Conservation (phyloP, 2,113 vertebrate species). For the Athene noctua region DNA sequence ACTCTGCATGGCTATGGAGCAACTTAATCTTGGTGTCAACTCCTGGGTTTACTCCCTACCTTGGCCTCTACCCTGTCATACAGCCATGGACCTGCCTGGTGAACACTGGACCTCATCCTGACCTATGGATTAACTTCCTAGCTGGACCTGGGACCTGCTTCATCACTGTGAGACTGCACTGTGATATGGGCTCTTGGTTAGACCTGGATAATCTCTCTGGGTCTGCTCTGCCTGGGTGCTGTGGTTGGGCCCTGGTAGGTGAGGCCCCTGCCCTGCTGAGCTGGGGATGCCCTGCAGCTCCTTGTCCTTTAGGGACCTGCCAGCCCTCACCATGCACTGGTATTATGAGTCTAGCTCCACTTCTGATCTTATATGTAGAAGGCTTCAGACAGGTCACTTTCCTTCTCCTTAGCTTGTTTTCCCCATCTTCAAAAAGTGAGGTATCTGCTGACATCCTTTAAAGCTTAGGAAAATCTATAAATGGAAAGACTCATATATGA, state of each 20-base stretch:
- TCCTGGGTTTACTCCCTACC: neutral
- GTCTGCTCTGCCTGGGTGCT: neutral
- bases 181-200: neutral
- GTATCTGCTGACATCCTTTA: neutral
- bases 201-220: neutral
- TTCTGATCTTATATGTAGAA: neutral
- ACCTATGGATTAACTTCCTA: neutral
- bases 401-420: neutral
- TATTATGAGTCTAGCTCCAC: accelerated
- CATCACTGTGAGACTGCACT: accelerated
- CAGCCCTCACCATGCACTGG: accelerated
- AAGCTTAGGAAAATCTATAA: neutral
- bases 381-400: neutral
- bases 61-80: neutral
- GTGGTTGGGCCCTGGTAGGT: neutral
- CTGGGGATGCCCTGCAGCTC: neutral
- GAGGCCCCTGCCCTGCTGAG: neutral
- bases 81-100: neutral
- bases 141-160: neutral
- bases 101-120: neutral
- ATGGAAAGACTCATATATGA: neutral
- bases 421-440: neutral
- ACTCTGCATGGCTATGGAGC: accelerated
- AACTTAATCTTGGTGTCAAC: neutral
- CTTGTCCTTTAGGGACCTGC: neutral